Percentiles rank a stretch among this genome's conserved stretches.
These are phyloP conservation scores for Cyrtorhinus lividipennis DNA, from an alignment of 1,140 invertebrate species.

Conservation along the genomic window DNA sequence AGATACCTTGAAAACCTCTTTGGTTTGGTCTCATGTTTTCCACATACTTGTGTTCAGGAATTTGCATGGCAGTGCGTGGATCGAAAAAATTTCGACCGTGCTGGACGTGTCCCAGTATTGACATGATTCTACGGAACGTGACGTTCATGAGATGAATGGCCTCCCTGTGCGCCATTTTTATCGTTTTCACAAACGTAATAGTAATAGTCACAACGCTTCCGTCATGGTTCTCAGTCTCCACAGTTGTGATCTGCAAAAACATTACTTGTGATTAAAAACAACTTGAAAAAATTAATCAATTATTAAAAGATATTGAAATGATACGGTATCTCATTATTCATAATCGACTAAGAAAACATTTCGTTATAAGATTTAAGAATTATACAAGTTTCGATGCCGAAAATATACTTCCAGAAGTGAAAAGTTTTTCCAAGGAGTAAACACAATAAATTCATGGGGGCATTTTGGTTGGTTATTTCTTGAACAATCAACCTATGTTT, in stretches of 20 bases:
- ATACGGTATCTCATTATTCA: too few species aligned
- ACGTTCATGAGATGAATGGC: conserved; percentile 70
- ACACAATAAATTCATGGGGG: too few species aligned
- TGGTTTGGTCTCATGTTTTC: too few species aligned
- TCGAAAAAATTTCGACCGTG: conserved; percentile 69
- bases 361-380: too few species aligned
- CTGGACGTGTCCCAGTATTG: conserved; percentile 51
- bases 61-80: conserved; percentile 45
- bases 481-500: too few species aligned
- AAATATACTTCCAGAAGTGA: too few species aligned
- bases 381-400: too few species aligned
- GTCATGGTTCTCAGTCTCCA: conserved; percentile 9
- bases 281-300: not conserved
- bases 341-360: too few species aligned
- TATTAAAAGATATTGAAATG: not conserved
- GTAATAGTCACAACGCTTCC: not conserved
- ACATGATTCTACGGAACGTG: conserved; percentile 67
- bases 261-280: not conserved
- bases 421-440: too few species aligned
- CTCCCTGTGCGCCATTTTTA: conserved; percentile 44
- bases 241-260: conserved; percentile 14
- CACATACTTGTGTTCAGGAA: conserved; percentile 57
- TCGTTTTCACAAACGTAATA: conserved; percentile 50
- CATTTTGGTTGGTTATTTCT: too few species aligned
- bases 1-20: not conserved